Conservation (phyloP, 2,888 invertebrate genomes). For the Andrena praecox region DNA sequence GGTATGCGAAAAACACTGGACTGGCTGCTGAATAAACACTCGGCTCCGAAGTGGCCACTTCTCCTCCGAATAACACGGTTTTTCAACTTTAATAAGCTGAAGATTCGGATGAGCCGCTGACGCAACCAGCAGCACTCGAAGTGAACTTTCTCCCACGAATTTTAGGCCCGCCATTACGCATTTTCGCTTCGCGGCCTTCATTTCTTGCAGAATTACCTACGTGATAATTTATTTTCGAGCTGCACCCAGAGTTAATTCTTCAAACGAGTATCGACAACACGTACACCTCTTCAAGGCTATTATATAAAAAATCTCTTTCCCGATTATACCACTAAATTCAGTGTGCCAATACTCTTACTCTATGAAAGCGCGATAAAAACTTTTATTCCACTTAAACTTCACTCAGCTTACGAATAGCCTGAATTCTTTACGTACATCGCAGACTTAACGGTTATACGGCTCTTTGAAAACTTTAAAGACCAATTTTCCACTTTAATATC, state of each 20-base stretch:
- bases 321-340: too few relatives aligned
- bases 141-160: constrained; percentile 19
- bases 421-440: not conserved
- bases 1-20: constrained; percentile 5
- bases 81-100: constrained; percentile 58
- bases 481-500: not conserved
- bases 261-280: too few relatives aligned
- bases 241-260: not conserved
- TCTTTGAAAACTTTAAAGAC: not conserved
- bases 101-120: constrained; percentile 20
- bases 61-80: constrained; percentile 36
- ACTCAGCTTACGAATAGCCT: not conserved
- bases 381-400: not conserved
- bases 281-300: too few relatives aligned
- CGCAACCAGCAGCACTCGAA: constrained; percentile 37
- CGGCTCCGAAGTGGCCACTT: constrained; percentile 26
- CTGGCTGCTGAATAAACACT: constrained; percentile 34
- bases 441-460: not conserved
- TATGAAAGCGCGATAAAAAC: not conserved
- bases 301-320: too few relatives aligned
- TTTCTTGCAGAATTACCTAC: not conserved
- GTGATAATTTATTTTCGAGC: not conserved
- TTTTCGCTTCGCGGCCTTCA: not conserved
- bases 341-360: not conserved
- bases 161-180: not conserved